Conservation (phyloP, 2,888 invertebrate genomes). For the Colletes collaris region DNA sequence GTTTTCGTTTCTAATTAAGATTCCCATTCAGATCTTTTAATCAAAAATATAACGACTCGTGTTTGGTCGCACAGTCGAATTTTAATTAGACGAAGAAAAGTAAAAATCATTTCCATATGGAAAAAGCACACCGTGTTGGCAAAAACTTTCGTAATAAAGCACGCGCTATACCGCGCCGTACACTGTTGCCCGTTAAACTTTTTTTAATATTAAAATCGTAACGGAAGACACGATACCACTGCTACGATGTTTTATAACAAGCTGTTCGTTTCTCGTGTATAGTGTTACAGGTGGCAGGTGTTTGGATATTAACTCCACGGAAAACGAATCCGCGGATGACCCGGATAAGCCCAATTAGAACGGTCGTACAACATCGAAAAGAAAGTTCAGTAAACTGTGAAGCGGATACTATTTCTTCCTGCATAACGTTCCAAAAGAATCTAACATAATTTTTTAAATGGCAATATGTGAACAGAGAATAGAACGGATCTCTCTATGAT, state of each 20-base stretch:
- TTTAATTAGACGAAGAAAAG: neutral
- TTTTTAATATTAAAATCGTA: slow-evolving; percentile 29
- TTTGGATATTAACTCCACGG: slow-evolving; percentile 1
- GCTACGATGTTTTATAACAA: slow-evolving; percentile 4
- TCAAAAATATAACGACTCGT: too few relatives aligned
- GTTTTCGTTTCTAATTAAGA: too few relatives aligned
- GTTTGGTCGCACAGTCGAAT: too few relatives aligned
- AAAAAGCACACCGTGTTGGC: neutral
- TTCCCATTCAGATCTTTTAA: too few relatives aligned
- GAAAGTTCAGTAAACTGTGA: neutral
- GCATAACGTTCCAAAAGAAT: too few relatives aligned
- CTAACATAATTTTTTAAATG: too few relatives aligned
- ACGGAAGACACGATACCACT: slow-evolving; percentile 16
- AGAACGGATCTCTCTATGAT: slow-evolving; percentile 1
- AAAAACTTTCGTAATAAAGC: slow-evolving; percentile 31
- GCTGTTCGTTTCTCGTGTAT: neutral
- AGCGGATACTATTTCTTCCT: too few relatives aligned
- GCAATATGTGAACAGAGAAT: too few relatives aligned
- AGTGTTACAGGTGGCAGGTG: neutral
- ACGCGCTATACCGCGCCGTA: neutral
- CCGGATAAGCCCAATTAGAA: slow-evolving; percentile 10
- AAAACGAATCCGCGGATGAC: slow-evolving; percentile 1
- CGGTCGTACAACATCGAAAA: neutral
- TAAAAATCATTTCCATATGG: neutral
- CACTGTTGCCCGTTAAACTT: slow-evolving; percentile 1